A percentile compares a stretch with the other conserved stretches of the same genome.
These are phyloP conservation scores for Nomada ferruginata DNA, from an alignment of 2,888 invertebrate genomes.

Conservation along the genomic window DNA sequence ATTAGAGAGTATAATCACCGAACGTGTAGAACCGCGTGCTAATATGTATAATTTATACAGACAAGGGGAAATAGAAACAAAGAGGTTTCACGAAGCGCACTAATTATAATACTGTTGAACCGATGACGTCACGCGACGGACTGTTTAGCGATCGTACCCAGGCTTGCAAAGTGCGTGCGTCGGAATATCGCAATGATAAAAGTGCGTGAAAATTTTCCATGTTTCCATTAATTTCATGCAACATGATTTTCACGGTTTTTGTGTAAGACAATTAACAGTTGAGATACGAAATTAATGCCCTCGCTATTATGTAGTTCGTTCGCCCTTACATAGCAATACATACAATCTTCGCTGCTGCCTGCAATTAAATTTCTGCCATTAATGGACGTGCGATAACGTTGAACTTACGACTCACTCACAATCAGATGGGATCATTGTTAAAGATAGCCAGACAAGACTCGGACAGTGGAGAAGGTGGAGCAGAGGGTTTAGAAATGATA, in stretches of 20 bases:
- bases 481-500: slow-evolving; percentile 38
- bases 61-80: no score
- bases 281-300: background rate
- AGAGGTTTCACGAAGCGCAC: no score
- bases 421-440: background rate
- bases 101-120: no score
- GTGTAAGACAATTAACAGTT: background rate
- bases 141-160: no score
- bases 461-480: background rate
- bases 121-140: no score
- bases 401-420: background rate
- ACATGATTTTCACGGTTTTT: no score
- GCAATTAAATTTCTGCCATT: slow-evolving; percentile 9
- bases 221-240: background rate
- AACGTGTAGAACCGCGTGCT: no score
- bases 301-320: background rate
- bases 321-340: background rate
- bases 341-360: background rate
- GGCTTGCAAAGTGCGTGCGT: no score
- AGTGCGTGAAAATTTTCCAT: background rate
- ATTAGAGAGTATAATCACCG: no score
- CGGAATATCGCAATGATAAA: background rate
- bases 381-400: slow-evolving; percentile 9
- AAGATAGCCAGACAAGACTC: slow-evolving; percentile 1
- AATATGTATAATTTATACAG: no score